A percentile compares a stretch with the other conserved stretches of the same genome.
Conservation (phyloP, 1,140 invertebrate species). For the Conus ventricosus region DNA sequence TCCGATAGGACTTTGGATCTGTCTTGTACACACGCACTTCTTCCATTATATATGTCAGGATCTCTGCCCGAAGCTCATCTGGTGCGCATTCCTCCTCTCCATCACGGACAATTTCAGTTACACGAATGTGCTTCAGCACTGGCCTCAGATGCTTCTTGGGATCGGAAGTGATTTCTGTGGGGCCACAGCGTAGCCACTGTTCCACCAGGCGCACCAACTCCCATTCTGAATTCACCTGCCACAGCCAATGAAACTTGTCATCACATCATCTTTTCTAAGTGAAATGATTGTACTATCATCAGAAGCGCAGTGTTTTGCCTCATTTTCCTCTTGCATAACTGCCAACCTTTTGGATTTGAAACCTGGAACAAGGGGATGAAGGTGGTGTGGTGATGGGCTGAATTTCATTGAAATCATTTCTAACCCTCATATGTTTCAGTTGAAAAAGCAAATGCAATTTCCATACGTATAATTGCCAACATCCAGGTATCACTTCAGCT, state of each 20-base stretch:
- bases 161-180: constrained; percentile 7
- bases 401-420: too few species aligned
- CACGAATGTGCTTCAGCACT: constrained; percentile 17
- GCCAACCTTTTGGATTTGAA: too few species aligned
- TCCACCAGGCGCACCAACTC: constrained; percentile 27
- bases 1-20: constrained; percentile 27
- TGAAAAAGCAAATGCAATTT: too few species aligned
- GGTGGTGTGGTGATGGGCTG: too few species aligned
- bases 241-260: not conserved
- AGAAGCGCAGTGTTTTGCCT: too few species aligned
- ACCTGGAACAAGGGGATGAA: too few species aligned
- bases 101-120: constrained; percentile 24
- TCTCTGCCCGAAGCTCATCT: constrained; percentile 16
- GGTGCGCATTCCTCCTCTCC: constrained; percentile 16
- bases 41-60: constrained; percentile 23
- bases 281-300: too few species aligned
- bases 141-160: constrained; percentile 23
- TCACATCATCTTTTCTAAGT: not conserved
- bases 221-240: constrained; percentile 33
- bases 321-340: too few species aligned
- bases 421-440: too few species aligned
- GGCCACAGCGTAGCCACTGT: constrained; percentile 28
- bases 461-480: too few species aligned
- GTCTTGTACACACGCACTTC: constrained; percentile 25
- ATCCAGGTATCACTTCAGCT: too few species aligned